These are phyloP conservation scores for Penaeus indicus DNA, from an alignment of 1,140 invertebrate species.

Conservation along the genomic window DNA sequence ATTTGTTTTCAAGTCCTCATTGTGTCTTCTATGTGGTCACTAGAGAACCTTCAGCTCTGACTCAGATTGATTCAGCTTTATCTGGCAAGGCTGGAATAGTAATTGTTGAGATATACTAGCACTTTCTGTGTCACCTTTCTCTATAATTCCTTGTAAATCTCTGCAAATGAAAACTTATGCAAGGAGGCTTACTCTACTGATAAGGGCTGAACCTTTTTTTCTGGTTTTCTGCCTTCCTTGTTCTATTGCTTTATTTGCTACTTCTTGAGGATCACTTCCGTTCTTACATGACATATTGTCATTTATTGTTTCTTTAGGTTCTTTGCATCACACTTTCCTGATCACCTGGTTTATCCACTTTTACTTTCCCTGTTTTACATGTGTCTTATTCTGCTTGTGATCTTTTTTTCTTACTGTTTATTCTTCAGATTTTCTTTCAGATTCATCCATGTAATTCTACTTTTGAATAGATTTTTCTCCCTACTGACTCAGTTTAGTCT, in stretches of 20 bases:
- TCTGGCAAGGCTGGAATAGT: conserved; percentile 34
- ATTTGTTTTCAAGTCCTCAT: conserved; percentile 5
- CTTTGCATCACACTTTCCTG: too few relatives aligned
- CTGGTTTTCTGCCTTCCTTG: conserved; percentile 16
- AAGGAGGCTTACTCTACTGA: neutral
- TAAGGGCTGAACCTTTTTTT: neutral
- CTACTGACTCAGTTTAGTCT: neutral
- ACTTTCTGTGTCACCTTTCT: neutral
- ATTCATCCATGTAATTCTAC: neutral
- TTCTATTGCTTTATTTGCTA: too few relatives aligned
- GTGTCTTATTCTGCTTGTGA: neutral
- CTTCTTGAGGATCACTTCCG: too few relatives aligned
- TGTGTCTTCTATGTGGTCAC: neutral
- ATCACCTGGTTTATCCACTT: neutral
- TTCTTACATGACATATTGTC: too few relatives aligned
- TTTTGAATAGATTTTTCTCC: neutral
- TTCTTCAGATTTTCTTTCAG: conserved; percentile 18
- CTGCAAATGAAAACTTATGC: conserved; percentile 18
- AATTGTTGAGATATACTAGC: neutral
- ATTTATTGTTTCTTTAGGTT: too few relatives aligned
- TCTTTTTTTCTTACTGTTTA: neutral
- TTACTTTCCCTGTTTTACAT: neutral
- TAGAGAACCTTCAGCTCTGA: neutral
- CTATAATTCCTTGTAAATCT: conserved; percentile 7
- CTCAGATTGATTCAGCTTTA: conserved; percentile 11